Evolutionary conservation across 2,113 vertebrate genomes (phyloP), one percentile per base, ranked within the genome.

Genomic region (Aldabrachelys gigantea): DNA sequence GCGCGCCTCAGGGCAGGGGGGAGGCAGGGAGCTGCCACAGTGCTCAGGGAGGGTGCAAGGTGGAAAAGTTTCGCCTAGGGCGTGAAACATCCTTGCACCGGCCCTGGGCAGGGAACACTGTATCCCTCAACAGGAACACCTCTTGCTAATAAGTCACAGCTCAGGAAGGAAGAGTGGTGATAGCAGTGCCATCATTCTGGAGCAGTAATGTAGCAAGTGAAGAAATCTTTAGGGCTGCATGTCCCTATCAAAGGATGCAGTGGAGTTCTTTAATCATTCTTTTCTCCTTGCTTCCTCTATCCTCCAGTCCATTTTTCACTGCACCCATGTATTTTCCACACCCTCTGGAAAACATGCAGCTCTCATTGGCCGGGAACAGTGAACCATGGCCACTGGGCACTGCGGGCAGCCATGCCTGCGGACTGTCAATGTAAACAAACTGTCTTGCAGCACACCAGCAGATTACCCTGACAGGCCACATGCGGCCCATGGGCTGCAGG

Each of bases 281-380:
- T 88, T 91, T 95, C 91, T 54, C 82, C 65, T 89, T 72, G 49
- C 88, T 93, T 84, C 90, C 22, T 31, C 0, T 31, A 41, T 94
- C 85, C 76, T 49, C 72, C 80, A 91, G 80, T 95, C 87, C 92
- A 54, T 92, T 96, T 97, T 95, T 94, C 89, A 88, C 72, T 90
- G 59, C 94, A 95, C 94, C 95, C 89, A 93, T 94, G 85, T 96
- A 95, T 97, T 97, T 97, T 97, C 91, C 91, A 97, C 97, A 59
- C 94, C 91, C 90, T 95, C 85, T 92, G 94, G 94, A 96, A 97
- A 95, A 95, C 95, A 92, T 65, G 17, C 52, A 53, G 52, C 52
- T 53, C 52, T 17, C 52, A 53, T 53, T 19, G 52, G 17, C 17
- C 17, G 52, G 52, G 52, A 53, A 53, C 6, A 6, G 52, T 53